Conservation (phyloP, 2,113 vertebrate species). For the Carassius carassius region DNA sequence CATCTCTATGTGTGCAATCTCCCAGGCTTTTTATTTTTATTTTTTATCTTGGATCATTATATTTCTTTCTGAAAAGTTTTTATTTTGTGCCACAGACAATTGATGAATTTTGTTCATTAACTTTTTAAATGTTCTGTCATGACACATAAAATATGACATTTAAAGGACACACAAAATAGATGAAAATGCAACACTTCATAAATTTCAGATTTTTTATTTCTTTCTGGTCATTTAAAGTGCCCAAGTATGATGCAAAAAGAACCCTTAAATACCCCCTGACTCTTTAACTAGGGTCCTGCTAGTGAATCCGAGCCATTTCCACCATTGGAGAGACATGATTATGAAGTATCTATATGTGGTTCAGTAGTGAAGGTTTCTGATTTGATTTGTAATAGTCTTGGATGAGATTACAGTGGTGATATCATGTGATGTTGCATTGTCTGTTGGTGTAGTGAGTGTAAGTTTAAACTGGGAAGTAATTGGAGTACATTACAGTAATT, state of each 20-base stretch:
- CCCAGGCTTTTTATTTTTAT: neutral
- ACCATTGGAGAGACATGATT: neutral
- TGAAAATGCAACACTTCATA: neutral
- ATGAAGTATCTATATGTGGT: neutral
- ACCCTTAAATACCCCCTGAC: neutral
- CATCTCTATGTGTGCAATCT: neutral
- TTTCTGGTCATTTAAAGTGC: neutral
- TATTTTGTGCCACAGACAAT: neutral
- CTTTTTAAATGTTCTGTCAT: neutral
- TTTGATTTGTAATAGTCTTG: neutral
- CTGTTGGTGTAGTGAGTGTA: neutral
- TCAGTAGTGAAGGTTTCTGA: neutral
- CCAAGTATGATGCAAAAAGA: too few relatives aligned
- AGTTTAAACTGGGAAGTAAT: conserved; percentile 42
- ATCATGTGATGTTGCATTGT: neutral
- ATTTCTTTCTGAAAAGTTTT: neutral
- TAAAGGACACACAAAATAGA: neutral
- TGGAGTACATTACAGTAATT: conserved; percentile 57
- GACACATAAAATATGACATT: neutral
- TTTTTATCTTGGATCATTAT: neutral
- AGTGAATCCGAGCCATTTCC: neutral
- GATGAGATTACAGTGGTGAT: neutral
- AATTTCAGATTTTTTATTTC: too few relatives aligned
- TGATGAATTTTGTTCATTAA: neutral
- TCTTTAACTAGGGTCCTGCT: neutral